phyloP scores from a whole-genome alignment of 2,888 invertebrate genomes.

The Coremacera marginata region DNA sequence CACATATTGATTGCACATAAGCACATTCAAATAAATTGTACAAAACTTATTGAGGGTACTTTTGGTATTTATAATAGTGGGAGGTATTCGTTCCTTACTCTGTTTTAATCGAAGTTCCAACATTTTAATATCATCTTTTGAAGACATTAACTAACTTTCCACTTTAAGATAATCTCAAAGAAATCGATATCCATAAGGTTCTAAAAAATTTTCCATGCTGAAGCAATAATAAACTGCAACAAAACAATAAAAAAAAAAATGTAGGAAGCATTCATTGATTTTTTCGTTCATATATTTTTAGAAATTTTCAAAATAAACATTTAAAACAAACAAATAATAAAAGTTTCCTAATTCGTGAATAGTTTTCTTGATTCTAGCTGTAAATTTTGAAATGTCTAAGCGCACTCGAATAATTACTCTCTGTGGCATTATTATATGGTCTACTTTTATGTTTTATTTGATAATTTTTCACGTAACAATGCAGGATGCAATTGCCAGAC shows the following conservation, averaged over 20 bases:
- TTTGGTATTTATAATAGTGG: no score
- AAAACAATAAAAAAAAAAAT: neutral
- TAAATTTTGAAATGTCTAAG: conserved; percentile 8
- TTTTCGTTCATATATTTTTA: neutral
- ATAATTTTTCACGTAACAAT: neutral
- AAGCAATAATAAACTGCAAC: neutral
- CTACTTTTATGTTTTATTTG: conserved; percentile 8
- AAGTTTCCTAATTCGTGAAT: neutral
- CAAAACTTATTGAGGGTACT: no score
- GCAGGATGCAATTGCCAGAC: conserved; percentile 49
- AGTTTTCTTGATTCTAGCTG: neutral
- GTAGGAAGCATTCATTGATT: neutral
- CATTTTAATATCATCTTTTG: no score
- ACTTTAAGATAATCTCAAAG: no score
- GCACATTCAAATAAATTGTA: no score
- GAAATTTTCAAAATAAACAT: neutral
- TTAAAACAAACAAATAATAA: neutral
- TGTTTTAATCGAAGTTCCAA: no score
- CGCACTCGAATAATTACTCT: conserved; percentile 1
- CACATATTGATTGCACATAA: no score
- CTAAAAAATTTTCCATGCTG: no score
- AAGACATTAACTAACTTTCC: no score
- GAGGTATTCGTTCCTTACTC: no score
- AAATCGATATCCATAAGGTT: no score
- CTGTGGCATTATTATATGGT: conserved; percentile 7